Conservation (phyloP, 1,140 invertebrate species). For the Drosophila jambulina region DNA sequence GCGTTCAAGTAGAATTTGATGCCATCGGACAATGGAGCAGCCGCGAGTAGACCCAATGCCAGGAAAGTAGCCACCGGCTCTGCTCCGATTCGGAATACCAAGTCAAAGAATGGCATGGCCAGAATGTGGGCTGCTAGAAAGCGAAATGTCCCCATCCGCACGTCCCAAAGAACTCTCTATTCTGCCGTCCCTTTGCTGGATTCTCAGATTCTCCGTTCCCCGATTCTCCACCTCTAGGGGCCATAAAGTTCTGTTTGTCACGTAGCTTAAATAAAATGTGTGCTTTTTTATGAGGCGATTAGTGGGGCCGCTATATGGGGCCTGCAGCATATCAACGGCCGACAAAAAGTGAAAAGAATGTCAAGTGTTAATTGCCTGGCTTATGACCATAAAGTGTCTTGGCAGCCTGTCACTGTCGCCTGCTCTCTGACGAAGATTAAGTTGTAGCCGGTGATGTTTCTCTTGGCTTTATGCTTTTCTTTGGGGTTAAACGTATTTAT, state of each 20-base stretch:
- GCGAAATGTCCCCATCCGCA: slow-evolving; percentile 66
- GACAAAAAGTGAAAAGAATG: slow-evolving; percentile 81
- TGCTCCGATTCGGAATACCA: slow-evolving; percentile 36
- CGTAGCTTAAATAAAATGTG: slow-evolving; percentile 79
- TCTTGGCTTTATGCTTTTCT: slow-evolving; percentile 47
- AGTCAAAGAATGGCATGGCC: slow-evolving; percentile 46
- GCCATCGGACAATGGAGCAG: slow-evolving; percentile 52
- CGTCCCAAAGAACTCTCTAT: slow-evolving; percentile 51
- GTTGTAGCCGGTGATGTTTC: slow-evolving; percentile 58
- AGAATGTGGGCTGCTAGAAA: slow-evolving; percentile 71
- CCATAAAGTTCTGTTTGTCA: slow-evolving; percentile 70
- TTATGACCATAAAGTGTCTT: slow-evolving; percentile 56
- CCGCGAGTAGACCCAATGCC: slow-evolving; percentile 9
- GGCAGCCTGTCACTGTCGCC: slow-evolving; percentile 10
- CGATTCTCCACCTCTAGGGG: neutral
- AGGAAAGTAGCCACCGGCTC: slow-evolving; percentile 12
- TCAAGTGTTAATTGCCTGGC: slow-evolving; percentile 80
- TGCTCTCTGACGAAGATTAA: slow-evolving; percentile 71
- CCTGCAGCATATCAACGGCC: slow-evolving; percentile 71
- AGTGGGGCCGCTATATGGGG: slow-evolving; percentile 57
- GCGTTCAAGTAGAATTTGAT: slow-evolving; percentile 77
- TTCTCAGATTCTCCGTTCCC: neutral
- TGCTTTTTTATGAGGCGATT: slow-evolving; percentile 80
- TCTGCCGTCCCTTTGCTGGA: slow-evolving; percentile 23
- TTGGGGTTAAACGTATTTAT: slow-evolving; percentile 41